Conservation (phyloP, 2,797 vertebrate genomes). For the Alcedo atthis region DNA sequence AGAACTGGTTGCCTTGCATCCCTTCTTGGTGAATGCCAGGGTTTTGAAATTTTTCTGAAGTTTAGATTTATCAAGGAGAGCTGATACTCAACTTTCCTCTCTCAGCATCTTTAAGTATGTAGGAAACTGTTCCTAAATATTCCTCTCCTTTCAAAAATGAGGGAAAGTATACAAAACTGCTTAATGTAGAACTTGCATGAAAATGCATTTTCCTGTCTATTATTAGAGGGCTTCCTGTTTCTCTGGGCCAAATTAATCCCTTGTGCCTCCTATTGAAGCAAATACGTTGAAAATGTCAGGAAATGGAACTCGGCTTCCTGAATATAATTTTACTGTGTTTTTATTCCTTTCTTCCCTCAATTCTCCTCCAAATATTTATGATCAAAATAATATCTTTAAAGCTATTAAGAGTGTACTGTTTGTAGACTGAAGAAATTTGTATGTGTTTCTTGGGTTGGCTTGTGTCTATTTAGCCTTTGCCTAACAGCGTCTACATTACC, state of each 20-base stretch:
- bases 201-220: not conserved
- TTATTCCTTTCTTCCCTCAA: not conserved
- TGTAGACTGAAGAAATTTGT: not conserved
- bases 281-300: not conserved
- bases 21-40: not conserved
- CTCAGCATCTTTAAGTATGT: too few species aligned
- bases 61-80: not conserved
- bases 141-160: not conserved
- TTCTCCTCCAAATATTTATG: not conserved
- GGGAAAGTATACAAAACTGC: not conserved
- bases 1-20: not conserved
- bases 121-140: not conserved
- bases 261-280: not conserved
- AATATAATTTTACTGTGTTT: not conserved
- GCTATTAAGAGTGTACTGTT: not conserved
- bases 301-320: not conserved
- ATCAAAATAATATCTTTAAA: not conserved
- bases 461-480: not conserved
- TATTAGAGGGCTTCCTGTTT: not conserved
- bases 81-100: not conserved
- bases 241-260: not conserved
- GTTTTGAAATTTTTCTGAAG: not conserved
- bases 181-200: not conserved
- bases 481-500: rapidly evolving
- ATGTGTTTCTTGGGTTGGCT: not conserved